Percentiles rank a stretch among this genome's conserved stretches.
Conservation (phyloP, 2,797 vertebrate genomes). For the Salmo trutta region DNA sequence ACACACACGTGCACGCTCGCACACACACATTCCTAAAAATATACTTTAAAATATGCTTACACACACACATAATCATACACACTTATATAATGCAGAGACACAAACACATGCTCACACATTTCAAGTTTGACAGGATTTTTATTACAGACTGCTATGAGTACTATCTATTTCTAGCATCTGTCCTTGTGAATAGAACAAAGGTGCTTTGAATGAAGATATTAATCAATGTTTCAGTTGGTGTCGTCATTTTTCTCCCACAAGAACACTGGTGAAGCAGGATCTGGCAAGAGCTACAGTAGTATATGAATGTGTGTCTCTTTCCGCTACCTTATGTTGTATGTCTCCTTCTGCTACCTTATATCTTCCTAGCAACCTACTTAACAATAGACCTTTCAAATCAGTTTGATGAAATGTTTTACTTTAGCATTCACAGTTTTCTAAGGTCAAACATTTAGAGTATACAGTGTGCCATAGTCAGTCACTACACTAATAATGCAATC, state of each 20-base stretch:
- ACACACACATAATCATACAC: neutral
- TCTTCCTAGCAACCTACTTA: slow-evolving; percentile 45
- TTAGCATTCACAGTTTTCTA: slow-evolving; percentile 12
- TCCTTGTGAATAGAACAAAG: neutral
- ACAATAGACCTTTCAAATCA: slow-evolving; percentile 26
- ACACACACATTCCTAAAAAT: no score
- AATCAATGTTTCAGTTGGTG: no score
- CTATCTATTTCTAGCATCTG: neutral
- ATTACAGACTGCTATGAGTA: neutral
- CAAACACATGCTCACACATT: neutral
- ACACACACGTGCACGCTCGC: neutral
- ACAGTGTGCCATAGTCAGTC: neutral
- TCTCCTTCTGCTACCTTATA: slow-evolving; percentile 27
- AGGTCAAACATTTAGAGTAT: neutral
- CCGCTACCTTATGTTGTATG: slow-evolving; percentile 17
- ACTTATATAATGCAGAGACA: neutral
- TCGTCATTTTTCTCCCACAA: neutral
- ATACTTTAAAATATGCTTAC: neutral
- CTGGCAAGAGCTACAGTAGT: neutral
- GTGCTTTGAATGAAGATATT: neutral
- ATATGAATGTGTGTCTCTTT: neutral
- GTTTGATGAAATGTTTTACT: slow-evolving; percentile 15
- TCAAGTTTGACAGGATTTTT: slow-evolving; percentile 15
- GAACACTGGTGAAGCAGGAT: neutral
- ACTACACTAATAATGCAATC: neutral